Base-by-base conservation (phyloP, 2,888 invertebrate genomes). In the Apocheima hispidaria region DNA sequence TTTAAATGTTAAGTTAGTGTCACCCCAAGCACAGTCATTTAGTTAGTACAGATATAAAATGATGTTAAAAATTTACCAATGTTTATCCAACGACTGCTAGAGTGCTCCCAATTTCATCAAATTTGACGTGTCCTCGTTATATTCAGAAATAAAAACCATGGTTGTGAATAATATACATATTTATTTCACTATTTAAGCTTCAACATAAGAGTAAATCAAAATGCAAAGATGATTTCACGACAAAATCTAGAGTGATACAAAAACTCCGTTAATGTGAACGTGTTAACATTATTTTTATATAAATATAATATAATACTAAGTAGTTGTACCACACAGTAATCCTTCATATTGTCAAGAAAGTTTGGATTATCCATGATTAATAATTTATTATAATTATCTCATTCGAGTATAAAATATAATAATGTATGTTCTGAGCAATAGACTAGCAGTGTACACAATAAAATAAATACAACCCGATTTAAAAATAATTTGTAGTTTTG, bases 91-190 rank as follows among this genome's bases (percentile, higher is more conserved):
- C 52, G 66, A 60, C 70, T 64, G 70, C 70, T 66, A 66, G 40
- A 41, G 60, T 52, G 44, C 65, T 64, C 49, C 60, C 60, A 21
- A 58, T 49, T 44, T 33, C 60, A 62, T 60, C 63, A 53, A 67
- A 53, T 3, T 21, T 49, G 41, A 49, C 18, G 12, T 55, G 52
- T 56, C 44, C 52, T 58, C 21, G 38, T 51, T 36, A 52, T 41
- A 26, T 58, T 72, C 70, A 77, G 81, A 88, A 89, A 88, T 84
- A 84, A 90, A 90, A 90, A 90, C 84, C 83, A 88, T 82, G 74
- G 79, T 83, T 86, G 82, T 84, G 85, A 86, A 86, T 84, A 87
- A 86, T 84, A 91, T 86, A 88, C 80, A 85, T 83, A 79, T 91
- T 91, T 90, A 91, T 91, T 91, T 84, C 66, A 78, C 77, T 79